Base-by-base conservation (phyloP, 2,113 vertebrate species). In the Zosterops hypoxanthus region DNA sequence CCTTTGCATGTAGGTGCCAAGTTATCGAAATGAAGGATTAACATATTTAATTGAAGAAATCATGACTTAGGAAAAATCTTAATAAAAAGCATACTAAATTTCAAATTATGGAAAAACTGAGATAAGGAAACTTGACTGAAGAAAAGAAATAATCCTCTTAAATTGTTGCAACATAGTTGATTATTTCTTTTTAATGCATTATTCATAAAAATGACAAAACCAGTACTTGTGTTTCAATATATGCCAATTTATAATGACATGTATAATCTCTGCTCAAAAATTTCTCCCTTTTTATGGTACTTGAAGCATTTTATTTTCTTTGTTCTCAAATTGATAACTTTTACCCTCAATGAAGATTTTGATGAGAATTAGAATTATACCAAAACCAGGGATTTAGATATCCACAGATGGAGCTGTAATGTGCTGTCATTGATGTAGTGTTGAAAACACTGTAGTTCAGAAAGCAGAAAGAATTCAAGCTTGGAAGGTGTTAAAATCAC, bases 111-210 rank as follows among this genome's bases (percentile, higher is more conserved):
- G 41, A 41, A 91, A 94, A 86, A 64, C 3, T 5, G 31, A 75
- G 82, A 93, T 82, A 92, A 95, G 56, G 22, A 86, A 92, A 93
- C 28, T 39, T 65, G 72, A 86, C 28, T 69, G 64, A 95, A 90
- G 59, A 82, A 90, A 78, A 55, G 11, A 92, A 84, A 92, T 96
- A 96, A 96, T 95, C 92, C 85, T 93, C 91, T 94, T 86, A 90
- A 88, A 85, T 46, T 85, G 87, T 63, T 96, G 72, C 76, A 93
- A 83, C 39, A 81, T 68, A 64, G 55, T 86, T 75, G 76, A 90
- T 94, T 93, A 82, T 91, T 95, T 85, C 73, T 81, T 28, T 82
- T 94, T 83, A 91, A 95, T 82, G 80, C 31, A 92, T 94, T 96
- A 92, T 92, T 86, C 78, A 94, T 81, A 69, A 71, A 88, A 89